These are phyloP conservation scores for Coelogynopora nodosa DNA, from an alignment of 2,888 invertebrate species.

Conservation along the genomic window DNA sequence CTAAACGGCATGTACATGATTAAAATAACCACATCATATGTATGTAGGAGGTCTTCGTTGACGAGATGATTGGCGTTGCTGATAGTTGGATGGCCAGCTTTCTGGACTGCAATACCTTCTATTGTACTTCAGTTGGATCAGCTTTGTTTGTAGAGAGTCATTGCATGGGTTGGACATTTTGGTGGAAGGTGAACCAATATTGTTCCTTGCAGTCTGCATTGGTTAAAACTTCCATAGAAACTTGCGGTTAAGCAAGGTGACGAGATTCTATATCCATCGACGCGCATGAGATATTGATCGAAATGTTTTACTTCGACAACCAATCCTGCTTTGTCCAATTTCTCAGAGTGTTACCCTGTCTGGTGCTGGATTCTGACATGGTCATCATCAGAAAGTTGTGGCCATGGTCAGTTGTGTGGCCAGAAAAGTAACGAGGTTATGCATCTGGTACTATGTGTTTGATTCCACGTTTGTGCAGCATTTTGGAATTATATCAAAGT, in stretches of 20 bases:
- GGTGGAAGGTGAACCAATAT: background rate
- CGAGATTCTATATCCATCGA: constrained; percentile 49
- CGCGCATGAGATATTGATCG: constrained; percentile 48
- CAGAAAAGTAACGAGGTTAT: background rate
- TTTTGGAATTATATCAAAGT: background rate
- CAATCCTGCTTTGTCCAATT: constrained; percentile 51
- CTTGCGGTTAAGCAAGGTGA: constrained; percentile 45
- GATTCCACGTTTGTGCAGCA: background rate
- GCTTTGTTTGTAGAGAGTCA: background rate
- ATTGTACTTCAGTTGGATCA: no score
- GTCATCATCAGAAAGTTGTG: constrained; percentile 48
- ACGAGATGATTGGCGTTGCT: no score
- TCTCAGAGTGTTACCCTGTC: constrained; percentile 48
- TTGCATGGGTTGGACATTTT: background rate
- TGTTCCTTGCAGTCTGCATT: background rate
- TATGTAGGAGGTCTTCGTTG: no score
- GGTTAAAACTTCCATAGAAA: no score
- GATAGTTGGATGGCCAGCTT: no score
- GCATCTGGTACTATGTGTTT: background rate
- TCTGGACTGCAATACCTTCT: no score
- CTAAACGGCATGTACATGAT: background rate
- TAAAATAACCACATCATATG: no score
- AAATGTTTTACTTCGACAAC: constrained; percentile 50
- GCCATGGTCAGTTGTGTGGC: background rate
- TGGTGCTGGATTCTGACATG: constrained; percentile 50